phyloP scores from a whole-genome alignment of 2,113 vertebrate genomes.

The Lichenostomus cassidix region DNA sequence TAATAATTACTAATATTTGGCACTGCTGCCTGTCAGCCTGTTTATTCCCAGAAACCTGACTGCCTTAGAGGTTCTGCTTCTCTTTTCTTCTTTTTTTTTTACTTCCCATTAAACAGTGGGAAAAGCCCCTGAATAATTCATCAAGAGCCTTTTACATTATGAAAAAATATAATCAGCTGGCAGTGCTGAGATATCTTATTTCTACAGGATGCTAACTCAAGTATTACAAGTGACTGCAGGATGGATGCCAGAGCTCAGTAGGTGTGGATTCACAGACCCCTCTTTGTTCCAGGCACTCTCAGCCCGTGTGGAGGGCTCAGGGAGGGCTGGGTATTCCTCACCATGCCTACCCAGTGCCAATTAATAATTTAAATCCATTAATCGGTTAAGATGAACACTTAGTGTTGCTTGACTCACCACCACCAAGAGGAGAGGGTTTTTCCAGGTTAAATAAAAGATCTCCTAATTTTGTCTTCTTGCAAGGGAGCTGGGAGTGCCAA shows the following conservation, averaged over 20 bases:
- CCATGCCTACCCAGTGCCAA: neutral
- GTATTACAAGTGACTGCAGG: slow-evolving; percentile 50
- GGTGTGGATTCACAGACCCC: neutral
- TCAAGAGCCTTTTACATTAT: slow-evolving; percentile 58
- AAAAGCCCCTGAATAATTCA: slow-evolving; percentile 65
- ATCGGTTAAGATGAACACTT: slow-evolving; percentile 19
- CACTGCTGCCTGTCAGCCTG: neutral
- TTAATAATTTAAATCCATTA: slow-evolving; percentile 56
- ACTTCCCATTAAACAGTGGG: neutral
- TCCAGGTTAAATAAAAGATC: neutral
- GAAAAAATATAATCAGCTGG: slow-evolving; percentile 66
- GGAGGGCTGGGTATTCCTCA: neutral
- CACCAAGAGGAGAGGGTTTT: neutral
- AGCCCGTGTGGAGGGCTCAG: neutral
- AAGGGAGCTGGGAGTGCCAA: neutral
- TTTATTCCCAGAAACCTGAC: neutral
- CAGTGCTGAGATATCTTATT: slow-evolving; percentile 51
- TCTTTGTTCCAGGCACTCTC: neutral
- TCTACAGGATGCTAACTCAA: slow-evolving; percentile 35
- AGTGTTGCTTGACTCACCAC: neutral
- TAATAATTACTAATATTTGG: neutral
- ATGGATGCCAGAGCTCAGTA: neutral
- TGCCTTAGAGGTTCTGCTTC: neutral
- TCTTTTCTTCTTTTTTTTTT: neutral
- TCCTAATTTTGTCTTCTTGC: neutral